A percentile compares a stretch with the other conserved stretches of the same genome.
These are phyloP conservation scores for Lymantria monacha DNA, from an alignment of 2,888 invertebrate genomes.

Conservation along the genomic window DNA sequence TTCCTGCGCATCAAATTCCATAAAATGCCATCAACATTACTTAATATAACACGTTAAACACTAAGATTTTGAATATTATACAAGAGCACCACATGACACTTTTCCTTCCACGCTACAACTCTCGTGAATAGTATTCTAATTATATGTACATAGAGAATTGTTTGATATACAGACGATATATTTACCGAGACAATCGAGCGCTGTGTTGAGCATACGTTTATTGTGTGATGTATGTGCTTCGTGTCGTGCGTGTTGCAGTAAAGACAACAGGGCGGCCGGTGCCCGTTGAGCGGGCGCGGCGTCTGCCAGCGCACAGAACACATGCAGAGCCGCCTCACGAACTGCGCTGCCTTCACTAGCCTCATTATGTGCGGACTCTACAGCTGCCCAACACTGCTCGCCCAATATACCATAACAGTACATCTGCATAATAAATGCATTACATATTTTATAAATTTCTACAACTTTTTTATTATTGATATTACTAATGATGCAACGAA, in stretches of 20 bases:
- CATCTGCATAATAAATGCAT: conserved; percentile 77
- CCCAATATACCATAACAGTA: conserved; percentile 93
- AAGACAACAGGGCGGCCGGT: conserved; percentile 66
- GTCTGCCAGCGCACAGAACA: conserved; percentile 77
- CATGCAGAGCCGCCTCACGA: conserved; percentile 77
- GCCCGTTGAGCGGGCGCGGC: conserved; percentile 66
- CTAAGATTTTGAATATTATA: no score
- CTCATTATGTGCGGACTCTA: conserved; percentile 81
- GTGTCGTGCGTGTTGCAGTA: conserved; percentile 53
- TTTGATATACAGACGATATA: no score
- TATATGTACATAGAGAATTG: no score
- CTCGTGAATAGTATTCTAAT: no score
- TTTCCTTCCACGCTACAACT: no score
- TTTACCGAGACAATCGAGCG: conserved; percentile 88
- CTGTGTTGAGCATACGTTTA: conserved; percentile 85
- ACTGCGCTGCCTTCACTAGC: conserved; percentile 79
- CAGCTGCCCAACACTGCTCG: conserved; percentile 86
- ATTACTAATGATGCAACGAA: no score
- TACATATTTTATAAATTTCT: neutral
- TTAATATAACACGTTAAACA: no score
- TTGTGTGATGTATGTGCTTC: conserved; percentile 52
- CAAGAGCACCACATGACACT: no score
- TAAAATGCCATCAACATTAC: no score
- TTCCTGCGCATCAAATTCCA: no score
- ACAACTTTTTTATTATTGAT: no score